A percentile compares a stretch with the other conserved stretches of the same genome.
phyloP scores from a whole-genome alignment of 2,113 vertebrate species.

The Ginglymostoma cirratum region DNA sequence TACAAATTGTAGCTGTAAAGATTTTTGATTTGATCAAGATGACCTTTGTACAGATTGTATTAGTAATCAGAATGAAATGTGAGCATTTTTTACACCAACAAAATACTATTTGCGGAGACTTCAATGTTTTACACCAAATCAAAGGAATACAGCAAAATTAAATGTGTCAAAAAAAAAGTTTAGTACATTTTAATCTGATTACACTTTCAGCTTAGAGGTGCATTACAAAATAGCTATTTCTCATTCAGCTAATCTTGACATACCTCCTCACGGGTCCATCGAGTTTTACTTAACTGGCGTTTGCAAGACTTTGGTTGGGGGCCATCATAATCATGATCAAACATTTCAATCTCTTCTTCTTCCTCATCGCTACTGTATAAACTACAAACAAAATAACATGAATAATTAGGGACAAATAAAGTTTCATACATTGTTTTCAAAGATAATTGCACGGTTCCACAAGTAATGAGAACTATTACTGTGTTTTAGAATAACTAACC shows the following conservation, averaged over 20 bases:
- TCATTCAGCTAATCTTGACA: constrained; percentile 39
- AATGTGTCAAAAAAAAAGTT: too few species aligned
- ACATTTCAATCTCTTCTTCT: constrained; percentile 90
- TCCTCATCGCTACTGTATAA: constrained; percentile 97
- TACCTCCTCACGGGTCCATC: constrained; percentile 97
- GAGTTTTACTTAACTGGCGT: constrained; percentile 91
- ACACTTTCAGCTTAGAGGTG: background rate
- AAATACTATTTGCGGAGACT: background rate
- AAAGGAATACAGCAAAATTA: background rate
- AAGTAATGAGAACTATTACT: background rate
- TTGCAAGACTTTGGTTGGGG: constrained; percentile 80
- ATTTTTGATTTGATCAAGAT: background rate
- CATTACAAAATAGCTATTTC: background rate
- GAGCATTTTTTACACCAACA: background rate
- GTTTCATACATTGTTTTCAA: background rate
- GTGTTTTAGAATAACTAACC: background rate
- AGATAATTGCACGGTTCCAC: background rate
- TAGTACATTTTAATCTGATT: background rate
- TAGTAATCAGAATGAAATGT: background rate
- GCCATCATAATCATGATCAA: constrained; percentile 93
- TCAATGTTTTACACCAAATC: background rate
- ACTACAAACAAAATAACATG: constrained; percentile 54
- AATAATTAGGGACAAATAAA: background rate
- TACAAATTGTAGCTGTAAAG: background rate
- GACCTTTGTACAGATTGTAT: background rate